phyloP scores from a whole-genome alignment of 2,888 invertebrate species.

The Ophion ellenae region DNA sequence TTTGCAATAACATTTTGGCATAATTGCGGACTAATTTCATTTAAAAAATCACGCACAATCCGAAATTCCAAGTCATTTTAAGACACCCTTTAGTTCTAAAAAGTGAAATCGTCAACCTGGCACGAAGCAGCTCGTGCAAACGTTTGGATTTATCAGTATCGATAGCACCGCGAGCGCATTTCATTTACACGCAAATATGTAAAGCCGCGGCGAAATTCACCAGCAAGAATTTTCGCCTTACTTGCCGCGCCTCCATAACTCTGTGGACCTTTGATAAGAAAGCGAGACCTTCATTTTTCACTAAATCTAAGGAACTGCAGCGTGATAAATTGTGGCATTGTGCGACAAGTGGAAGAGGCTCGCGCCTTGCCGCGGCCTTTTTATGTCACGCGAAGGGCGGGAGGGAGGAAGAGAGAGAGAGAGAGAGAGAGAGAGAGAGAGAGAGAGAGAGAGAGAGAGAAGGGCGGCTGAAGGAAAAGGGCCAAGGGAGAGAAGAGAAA shows the following conservation, averaged over 20 bases:
- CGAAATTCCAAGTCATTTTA: too few relatives aligned
- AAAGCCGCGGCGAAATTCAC: constrained; percentile 22
- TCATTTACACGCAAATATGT: constrained; percentile 34
- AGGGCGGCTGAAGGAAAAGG: neutral
- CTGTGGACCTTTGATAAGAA: constrained; percentile 39
- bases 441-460: constrained; percentile 1
- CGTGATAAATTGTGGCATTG: constrained; percentile 36
- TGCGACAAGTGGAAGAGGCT: constrained; percentile 5
- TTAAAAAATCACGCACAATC: too few relatives aligned
- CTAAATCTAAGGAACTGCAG: constrained; percentile 38
- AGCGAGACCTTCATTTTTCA: constrained; percentile 19
- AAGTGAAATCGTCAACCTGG: neutral
- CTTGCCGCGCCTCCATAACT: neutral
- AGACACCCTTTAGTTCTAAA: too few relatives aligned
- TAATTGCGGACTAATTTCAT: too few relatives aligned
- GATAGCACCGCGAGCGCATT: constrained; percentile 15
- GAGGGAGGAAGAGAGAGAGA: neutral
- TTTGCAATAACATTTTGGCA: too few relatives aligned
- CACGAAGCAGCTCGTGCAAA: neutral
- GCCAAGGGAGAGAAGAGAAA: neutral
- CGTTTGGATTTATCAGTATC: neutral
- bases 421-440: constrained; percentile 1
- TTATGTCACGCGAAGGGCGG: neutral
- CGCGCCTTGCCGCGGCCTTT: neutral
- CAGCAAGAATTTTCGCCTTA: constrained; percentile 16